Evolutionary conservation across 2,113 vertebrate genomes (phyloP), one percentile per base, ranked within the genome.

Genomic region (Drymodes brunneopygia): DNA sequence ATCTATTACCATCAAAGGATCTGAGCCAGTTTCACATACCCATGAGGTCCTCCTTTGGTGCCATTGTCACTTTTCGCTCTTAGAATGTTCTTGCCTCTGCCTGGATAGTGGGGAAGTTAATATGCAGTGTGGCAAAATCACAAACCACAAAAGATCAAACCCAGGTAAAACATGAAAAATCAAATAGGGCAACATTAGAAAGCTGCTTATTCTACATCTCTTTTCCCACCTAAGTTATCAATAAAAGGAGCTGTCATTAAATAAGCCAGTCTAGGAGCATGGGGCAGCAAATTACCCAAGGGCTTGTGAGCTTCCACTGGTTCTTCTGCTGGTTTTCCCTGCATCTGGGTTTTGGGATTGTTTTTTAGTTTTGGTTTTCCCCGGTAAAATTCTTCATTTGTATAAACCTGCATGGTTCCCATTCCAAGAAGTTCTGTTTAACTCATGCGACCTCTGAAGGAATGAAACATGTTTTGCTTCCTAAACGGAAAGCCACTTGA

Each of bases 391-490:
- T 69, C 36, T 29, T 83, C 23, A 27, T 36, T 81, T 27, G 18
- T 73, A 22, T 65, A 80, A 86, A 83, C 29, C 31, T 80, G 15
- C 29, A n/a, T 81, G 53, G 23, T 70, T 91, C 72, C 67, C n/a
- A 45, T 92, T 95, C 58, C 50, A 70, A 74, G 77, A 85, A 40
- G 28, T 78, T 92, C 81, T 75, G n/a, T 95, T 95, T 95, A 94
- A 94, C 74, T 92, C 67, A 31, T 78, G 45, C 2, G 2, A 29
- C 75, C 65, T 86, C 92, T 83, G 83, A 78, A 88, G 79, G 79
- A 88, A 88, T 94, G 86, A 73, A 94, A 64, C 12, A 22, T 77
- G 58, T 85, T 94, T 96, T 92, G 31, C 67, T 88, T 92, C 56
- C 72, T 74, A 77, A 73, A 64, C 0, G 3, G 65, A 93, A 94